These are phyloP conservation scores for Acromyrmex charruanus DNA, from an alignment of 1,140 invertebrate species.

Conservation along the genomic window DNA sequence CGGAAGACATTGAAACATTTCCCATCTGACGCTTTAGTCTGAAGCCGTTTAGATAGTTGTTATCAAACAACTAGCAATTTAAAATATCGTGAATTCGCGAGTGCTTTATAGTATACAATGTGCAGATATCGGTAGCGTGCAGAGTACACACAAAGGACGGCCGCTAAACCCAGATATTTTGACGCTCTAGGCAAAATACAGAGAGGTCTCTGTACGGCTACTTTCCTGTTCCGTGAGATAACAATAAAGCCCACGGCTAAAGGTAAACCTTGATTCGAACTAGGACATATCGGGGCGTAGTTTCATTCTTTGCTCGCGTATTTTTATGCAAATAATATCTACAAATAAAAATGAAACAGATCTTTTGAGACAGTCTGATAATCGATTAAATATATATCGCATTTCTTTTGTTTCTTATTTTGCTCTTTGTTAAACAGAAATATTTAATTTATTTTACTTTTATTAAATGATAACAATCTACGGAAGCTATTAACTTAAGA, in stretches of 20 bases:
- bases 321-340: constrained; percentile 54
- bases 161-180: constrained; percentile 62
- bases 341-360: constrained; percentile 5
- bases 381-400: constrained; percentile 4
- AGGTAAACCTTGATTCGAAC: constrained; percentile 45
- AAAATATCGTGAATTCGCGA: constrained; percentile 50
- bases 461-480: neutral
- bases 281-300: constrained; percentile 30
- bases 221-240: constrained; percentile 56
- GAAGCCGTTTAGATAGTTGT: constrained; percentile 26
- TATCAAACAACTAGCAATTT: constrained; percentile 61
- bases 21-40: constrained; percentile 48
- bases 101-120: constrained; percentile 5
- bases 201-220: constrained; percentile 40
- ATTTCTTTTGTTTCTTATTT: constrained; percentile 7
- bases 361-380: neutral
- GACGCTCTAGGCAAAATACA: constrained; percentile 62
- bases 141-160: constrained; percentile 48
- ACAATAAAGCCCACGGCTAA: constrained; percentile 55
- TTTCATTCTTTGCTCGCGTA: constrained; percentile 46
- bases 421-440: constrained; percentile 6
- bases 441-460: constrained; percentile 1
- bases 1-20: constrained; percentile 55
- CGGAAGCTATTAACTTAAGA: neutral
- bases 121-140: constrained; percentile 59